Evolutionary conservation across 2,113 vertebrate genomes (phyloP).

Genomic region (Sebastes fasciatus): DNA sequence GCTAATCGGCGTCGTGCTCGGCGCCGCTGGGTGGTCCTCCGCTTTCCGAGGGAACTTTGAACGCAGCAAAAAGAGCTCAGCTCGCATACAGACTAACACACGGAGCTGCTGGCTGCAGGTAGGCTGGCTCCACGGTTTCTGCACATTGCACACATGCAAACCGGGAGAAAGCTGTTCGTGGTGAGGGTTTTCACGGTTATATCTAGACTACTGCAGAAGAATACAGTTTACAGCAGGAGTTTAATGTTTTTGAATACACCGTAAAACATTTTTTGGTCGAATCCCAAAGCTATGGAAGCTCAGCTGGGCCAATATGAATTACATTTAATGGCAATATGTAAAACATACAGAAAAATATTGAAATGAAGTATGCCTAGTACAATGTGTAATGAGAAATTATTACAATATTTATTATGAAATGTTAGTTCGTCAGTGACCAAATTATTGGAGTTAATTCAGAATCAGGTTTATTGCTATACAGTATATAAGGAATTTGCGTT

Average conservation of each 20-base stretch:
- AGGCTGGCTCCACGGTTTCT: not conserved
- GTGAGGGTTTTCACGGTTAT: not conserved
- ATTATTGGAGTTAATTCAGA: too few species aligned
- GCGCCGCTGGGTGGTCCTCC: constrained; percentile 71
- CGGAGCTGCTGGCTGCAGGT: constrained; percentile 26
- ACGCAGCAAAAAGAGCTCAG: constrained; percentile 49
- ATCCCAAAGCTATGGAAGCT: not conserved
- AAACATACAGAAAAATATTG: not conserved
- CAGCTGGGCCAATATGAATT: not conserved
- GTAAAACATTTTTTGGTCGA: not conserved
- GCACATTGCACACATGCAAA: not conserved
- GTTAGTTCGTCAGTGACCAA: not conserved
- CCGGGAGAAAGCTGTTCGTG: too few species aligned
- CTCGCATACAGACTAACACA: not conserved
- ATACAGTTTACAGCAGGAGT: too few species aligned
- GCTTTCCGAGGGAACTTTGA: constrained; percentile 82
- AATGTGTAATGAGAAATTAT: not conserved
- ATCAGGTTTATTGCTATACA: not conserved
- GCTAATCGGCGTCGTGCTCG: constrained; percentile 75
- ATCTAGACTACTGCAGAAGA: too few species aligned
- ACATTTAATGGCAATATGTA: not conserved
- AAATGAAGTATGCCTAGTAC: not conserved
- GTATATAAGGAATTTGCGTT: not conserved
- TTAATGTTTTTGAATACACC: not conserved
- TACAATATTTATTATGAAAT: not conserved